These are phyloP conservation scores for Anabas testudineus DNA, from an alignment of 2,797 vertebrate genomes.

Conservation along the genomic window DNA sequence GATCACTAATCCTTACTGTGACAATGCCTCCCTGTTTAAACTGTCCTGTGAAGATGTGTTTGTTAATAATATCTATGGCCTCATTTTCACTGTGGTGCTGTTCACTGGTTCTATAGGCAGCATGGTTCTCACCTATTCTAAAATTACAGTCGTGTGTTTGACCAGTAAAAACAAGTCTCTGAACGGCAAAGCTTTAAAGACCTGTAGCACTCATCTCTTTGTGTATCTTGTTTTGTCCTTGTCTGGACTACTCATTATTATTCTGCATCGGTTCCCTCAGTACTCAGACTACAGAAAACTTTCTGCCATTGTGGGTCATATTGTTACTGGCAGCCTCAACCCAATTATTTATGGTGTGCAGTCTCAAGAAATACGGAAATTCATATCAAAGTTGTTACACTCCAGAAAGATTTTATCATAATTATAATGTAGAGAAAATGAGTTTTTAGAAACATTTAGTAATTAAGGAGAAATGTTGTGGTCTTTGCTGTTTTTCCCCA, in stretches of 20 bases:
- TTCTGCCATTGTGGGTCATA: slow-evolving; percentile 29
- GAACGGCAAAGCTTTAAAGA: slow-evolving; percentile 74
- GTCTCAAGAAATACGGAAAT: too few relatives aligned
- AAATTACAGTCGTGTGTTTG: slow-evolving; percentile 58
- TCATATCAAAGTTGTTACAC: too few relatives aligned
- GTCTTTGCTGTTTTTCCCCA: too few relatives aligned
- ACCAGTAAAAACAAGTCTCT: slow-evolving; percentile 57
- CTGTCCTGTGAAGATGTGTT: slow-evolving; percentile 72
- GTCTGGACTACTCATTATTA: slow-evolving; percentile 23
- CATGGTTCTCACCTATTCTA: slow-evolving; percentile 46
- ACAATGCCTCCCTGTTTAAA: slow-evolving; percentile 72
- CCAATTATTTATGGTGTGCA: slow-evolving; percentile 16
- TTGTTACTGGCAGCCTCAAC: slow-evolving; percentile 52
- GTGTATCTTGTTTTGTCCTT: slow-evolving; percentile 54
- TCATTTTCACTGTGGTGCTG: slow-evolving; percentile 56
- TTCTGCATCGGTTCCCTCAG: slow-evolving; percentile 54
- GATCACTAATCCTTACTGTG: slow-evolving; percentile 55
- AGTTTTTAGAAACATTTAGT: too few relatives aligned
- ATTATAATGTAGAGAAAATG: too few relatives aligned
- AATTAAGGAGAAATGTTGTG: too few relatives aligned
- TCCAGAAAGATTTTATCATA: too few relatives aligned
- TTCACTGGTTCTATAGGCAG: slow-evolving; percentile 50
- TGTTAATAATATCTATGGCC: slow-evolving; percentile 71
- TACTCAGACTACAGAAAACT: slow-evolving; percentile 5
- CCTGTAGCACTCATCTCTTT: slow-evolving; percentile 70